Evolutionary conservation across 2,888 invertebrate genomes (phyloP).

Genomic region (Athripsodes cinereus): DNA sequence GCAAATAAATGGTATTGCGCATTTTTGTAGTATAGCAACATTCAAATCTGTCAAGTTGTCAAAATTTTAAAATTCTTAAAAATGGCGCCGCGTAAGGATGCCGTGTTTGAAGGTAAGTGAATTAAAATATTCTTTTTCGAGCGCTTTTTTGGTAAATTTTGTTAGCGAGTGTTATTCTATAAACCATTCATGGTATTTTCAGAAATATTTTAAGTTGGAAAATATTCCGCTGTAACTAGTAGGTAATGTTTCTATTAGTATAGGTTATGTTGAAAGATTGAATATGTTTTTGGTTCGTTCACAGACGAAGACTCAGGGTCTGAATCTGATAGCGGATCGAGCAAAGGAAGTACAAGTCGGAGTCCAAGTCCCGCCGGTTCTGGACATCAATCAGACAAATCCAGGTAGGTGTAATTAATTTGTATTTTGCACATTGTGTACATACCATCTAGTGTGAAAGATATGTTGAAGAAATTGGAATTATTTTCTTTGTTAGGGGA

Average conservation of each 20-base stretch:
- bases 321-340: slow-evolving; percentile 47
- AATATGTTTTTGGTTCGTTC: background rate
- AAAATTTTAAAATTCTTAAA: background rate
- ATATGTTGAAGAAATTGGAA: no score
- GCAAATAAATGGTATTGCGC: no score
- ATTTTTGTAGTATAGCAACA: no score
- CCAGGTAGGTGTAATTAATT: slow-evolving; percentile 9
- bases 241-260: no score
- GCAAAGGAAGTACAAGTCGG: slow-evolving; percentile 40
- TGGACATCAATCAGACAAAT: slow-evolving; percentile 33
- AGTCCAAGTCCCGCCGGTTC: slow-evolving; percentile 43
- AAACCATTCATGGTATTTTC: no score
- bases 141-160: no score
- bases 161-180: no score
- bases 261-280: background rate
- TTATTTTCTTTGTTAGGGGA: no score
- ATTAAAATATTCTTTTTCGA: no score
- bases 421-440: background rate
- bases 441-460: no score
- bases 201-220: no score
- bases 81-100: slow-evolving; percentile 15
- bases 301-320: slow-evolving; percentile 46
- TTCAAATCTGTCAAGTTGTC: background rate
- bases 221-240: no score
- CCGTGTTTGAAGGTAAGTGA: slow-evolving; percentile 16